Percentiles rank a stretch among this genome's conserved stretches.
phyloP scores from a whole-genome alignment of 2,888 invertebrate genomes.

The Toxonevra muliebris region DNA sequence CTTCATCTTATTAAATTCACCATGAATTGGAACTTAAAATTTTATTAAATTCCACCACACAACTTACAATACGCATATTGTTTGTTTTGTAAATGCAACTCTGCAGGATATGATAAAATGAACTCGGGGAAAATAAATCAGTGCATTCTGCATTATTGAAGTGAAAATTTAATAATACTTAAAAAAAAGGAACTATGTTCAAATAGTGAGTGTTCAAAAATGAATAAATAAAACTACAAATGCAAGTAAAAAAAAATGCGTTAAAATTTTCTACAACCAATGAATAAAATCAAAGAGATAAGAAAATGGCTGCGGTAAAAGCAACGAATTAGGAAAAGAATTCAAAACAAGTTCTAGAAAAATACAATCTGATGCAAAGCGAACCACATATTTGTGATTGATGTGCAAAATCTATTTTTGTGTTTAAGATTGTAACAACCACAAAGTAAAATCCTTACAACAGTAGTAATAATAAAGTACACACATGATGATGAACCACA shows the following conservation, averaged over 20 bases:
- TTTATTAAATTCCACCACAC: no score
- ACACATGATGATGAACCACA: slow-evolving; percentile 19
- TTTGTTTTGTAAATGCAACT: no score
- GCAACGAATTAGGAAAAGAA: slow-evolving; percentile 39
- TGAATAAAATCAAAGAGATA: neutral
- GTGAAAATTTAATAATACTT: neutral
- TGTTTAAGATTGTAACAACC: neutral
- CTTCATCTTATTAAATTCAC: no score
- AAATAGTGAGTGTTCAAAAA: no score
- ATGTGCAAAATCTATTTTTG: no score
- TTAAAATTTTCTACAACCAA: neutral
- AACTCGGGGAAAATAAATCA: no score
- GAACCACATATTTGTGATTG: no score
- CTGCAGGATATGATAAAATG: no score
- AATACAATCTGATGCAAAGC: no score
- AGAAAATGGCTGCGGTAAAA: neutral
- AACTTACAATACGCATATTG: no score
- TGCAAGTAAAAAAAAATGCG: neutral
- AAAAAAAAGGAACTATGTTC: neutral
- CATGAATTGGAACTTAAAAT: no score
- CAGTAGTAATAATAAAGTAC: neutral
- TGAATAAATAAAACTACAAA: no score
- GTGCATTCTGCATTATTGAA: neutral
- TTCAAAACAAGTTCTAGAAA: slow-evolving; percentile 34
- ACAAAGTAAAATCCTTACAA: neutral